Conservation (phyloP, 2,888 invertebrate species). For the Carpatolechia fugitivella region DNA sequence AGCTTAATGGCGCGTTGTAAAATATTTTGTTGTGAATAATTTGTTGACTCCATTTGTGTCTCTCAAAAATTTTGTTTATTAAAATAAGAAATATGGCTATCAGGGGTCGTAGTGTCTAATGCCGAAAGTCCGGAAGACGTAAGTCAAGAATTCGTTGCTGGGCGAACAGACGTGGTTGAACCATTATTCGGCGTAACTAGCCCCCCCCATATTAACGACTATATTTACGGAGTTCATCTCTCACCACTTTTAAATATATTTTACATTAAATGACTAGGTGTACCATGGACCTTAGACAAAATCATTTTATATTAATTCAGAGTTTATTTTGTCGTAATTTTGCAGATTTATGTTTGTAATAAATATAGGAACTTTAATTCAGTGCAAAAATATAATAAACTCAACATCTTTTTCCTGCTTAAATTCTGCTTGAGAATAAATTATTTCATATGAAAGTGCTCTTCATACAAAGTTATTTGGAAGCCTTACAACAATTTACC, state of each 20-base stretch:
- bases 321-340: constrained; percentile 41
- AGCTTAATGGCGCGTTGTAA: too few species aligned
- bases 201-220: background rate
- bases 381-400: constrained; percentile 60
- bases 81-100: too few species aligned
- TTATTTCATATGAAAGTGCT: constrained; percentile 38
- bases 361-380: constrained; percentile 76
- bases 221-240: background rate
- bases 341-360: constrained; percentile 51
- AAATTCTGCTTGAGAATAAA: constrained; percentile 25
- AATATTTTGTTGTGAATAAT: too few species aligned
- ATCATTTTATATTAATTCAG: constrained; percentile 31
- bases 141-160: too few species aligned
- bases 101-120: too few species aligned
- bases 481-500: constrained; percentile 58
- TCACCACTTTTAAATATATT: constrained; percentile 43
- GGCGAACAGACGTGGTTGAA: too few species aligned
- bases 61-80: too few species aligned
- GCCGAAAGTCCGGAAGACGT: too few species aligned
- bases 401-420: constrained; percentile 26
- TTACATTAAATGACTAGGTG: constrained; percentile 73
- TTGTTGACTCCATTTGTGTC: too few species aligned
- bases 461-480: constrained; percentile 41
- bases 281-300: constrained; percentile 69
- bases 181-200: too few species aligned